Conservation (phyloP, 2,797 vertebrate species). For the Acestrorhynchus altus region DNA sequence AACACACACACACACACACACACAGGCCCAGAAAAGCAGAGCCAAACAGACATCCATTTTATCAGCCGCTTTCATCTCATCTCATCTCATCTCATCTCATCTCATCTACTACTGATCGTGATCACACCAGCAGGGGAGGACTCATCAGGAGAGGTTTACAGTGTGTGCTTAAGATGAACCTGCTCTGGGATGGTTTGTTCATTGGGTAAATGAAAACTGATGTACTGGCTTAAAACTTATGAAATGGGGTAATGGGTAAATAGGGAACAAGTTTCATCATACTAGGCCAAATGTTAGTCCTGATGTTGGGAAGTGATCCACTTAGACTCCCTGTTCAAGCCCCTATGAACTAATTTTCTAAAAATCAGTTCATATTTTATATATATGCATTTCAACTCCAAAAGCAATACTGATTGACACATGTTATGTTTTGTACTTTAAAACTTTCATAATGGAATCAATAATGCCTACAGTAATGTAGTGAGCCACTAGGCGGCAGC, state of each 20-base stretch:
- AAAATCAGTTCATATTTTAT: neutral
- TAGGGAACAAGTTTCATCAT: neutral
- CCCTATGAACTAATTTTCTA: too few species aligned
- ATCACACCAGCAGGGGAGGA: neutral
- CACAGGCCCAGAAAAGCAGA: neutral
- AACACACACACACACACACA: neutral
- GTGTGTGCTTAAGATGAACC: neutral
- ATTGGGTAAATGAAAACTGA: neutral
- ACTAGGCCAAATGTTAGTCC: neutral
- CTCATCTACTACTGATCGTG: conserved; percentile 10
- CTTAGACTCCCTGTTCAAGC: too few species aligned
- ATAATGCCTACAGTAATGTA: neutral
- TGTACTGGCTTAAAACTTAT: neutral
- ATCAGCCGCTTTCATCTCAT: conserved; percentile 21
- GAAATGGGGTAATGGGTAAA: too few species aligned
- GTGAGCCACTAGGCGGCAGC: conserved; percentile 17
- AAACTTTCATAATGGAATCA: neutral
- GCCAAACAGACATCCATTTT: conserved; percentile 7
- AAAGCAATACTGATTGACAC: neutral
- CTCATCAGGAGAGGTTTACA: neutral
- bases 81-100: neutral
- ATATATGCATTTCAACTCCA: neutral
- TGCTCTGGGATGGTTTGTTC: neutral
- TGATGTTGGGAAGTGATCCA: neutral
- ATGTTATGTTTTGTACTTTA: too few species aligned